Evolutionary conservation across 2,113 vertebrate species (phyloP).

Genomic region (Hyla sarda): DNA sequence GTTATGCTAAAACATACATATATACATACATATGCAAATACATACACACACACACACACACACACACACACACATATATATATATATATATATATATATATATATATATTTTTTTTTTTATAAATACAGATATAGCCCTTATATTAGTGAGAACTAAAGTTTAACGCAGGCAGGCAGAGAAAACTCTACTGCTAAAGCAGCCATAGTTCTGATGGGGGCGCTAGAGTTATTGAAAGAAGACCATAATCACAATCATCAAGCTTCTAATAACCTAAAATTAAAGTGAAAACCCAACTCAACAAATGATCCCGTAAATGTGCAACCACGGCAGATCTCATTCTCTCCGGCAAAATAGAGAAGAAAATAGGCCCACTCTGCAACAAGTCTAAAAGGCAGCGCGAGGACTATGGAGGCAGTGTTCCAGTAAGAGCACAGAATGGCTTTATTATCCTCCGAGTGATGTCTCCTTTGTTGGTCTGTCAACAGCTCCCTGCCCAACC

Average conservation of each 20-base stretch:
- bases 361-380: slow-evolving; percentile 49
- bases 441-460: slow-evolving; percentile 53
- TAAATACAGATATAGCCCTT: no score
- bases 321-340: slow-evolving; percentile 26
- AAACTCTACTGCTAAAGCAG: no score
- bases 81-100: no score
- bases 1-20: no score
- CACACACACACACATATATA: no score
- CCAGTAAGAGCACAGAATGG: slow-evolving; percentile 45
- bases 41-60: no score
- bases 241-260: background rate
- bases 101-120: no score
- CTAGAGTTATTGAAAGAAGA: background rate
- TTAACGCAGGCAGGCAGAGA: no score
- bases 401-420: slow-evolving; percentile 60
- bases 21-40: no score
- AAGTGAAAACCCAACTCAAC: slow-evolving; percentile 16
- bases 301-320: slow-evolving; percentile 33
- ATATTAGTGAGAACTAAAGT: no score
- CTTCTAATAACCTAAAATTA: slow-evolving; percentile 47
- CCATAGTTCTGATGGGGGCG: background rate
- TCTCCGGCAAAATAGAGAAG: slow-evolving; percentile 19
- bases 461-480: slow-evolving; percentile 62
- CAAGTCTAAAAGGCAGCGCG: slow-evolving; percentile 62
- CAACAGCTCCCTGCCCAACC: slow-evolving; percentile 59